Evolutionary conservation across 2,888 invertebrate species (phyloP).

Genomic region (Eupsilia transversa): DNA sequence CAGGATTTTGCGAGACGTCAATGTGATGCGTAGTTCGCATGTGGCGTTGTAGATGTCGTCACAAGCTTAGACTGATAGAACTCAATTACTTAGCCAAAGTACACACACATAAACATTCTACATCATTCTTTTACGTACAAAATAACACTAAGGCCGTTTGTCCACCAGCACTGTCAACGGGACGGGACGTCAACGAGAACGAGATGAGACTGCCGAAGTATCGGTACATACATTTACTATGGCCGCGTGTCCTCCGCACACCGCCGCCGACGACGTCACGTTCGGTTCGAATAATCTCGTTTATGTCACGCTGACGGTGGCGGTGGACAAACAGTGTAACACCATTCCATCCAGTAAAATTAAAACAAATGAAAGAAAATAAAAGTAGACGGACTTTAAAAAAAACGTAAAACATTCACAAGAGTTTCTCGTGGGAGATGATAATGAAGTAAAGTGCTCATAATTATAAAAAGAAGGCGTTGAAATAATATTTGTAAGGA

Average conservation of each 20-base stretch:
- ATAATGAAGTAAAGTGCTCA: constrained; percentile 72
- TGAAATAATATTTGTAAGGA: constrained; percentile 83
- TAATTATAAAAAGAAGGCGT: constrained; percentile 82
- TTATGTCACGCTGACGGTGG: too few species aligned
- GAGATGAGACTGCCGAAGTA: too few species aligned
- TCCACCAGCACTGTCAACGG: too few species aligned
- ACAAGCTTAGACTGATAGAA: background rate
- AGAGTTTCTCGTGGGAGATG: constrained; percentile 56
- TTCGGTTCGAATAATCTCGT: too few species aligned
- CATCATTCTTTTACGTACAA: constrained; percentile 17
- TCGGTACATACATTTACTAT: too few species aligned
- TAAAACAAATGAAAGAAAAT: constrained; percentile 46
- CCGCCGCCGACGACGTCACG: too few species aligned
- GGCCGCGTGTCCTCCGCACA: too few species aligned
- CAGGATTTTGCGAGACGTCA: too few species aligned
- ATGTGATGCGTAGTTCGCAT: too few species aligned
- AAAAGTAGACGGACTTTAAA: constrained; percentile 31
- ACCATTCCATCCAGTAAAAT: constrained; percentile 8
- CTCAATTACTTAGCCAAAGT: constrained; percentile 27
- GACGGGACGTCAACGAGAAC: too few species aligned
- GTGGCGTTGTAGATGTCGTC: too few species aligned
- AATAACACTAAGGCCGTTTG: constrained; percentile 5
- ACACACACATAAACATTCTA: constrained; percentile 28
- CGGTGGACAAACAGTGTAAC: background rate
- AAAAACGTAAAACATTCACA: constrained; percentile 36